Evolutionary conservation across 2,888 invertebrate species (phyloP), one percentile per base, ranked within the genome.

Genomic region (Trypoxylon attenuatum): DNA sequence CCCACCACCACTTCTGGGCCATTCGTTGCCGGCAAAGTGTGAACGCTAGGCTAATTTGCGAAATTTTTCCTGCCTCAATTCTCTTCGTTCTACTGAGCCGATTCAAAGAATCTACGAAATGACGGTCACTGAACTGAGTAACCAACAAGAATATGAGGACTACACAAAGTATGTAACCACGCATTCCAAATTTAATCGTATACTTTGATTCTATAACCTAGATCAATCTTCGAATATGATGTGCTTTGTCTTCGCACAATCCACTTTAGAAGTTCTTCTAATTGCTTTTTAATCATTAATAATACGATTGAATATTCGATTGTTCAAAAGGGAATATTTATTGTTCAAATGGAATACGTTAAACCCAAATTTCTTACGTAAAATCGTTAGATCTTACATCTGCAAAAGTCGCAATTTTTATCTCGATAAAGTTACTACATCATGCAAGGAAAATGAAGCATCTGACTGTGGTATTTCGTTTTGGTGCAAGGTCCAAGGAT

Each of bases 111-210:
- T 10, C n/a, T 13, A 13, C 66, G 85, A 77, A 82, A 91, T 92
- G 91, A 83, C 91, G 71, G 87, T 91, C 69, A 82, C 83, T 56
- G 87, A 86, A 79, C 85, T 92, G 67, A 87, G 88, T 64, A 88
- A 88, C 22, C 81, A 85, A 29, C 89, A 89, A 43, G 88, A 89
- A 76, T 92, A 90, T 79, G 84, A 88, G 43, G 88, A 84, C 66
- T 80, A 81, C 29, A 83, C 89, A n/a, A 86, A 84, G 88, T 88
- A 75, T 80, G 84, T 82, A 63, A 46, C n/a, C n/a, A n/a, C n/a
- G n/a, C n/a, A n/a, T n/a, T n/a, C n/a, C n/a, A n/a, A n/a, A n/a
- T n/a, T n/a, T n/a, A n/a, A n/a, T n/a, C 33, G 13, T 27, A n/a
- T 6, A 4, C 27, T 27, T 27, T 27, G n/a, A 27, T 27, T 10